A percentile compares a stretch with the other conserved stretches of the same genome.
Conservation (phyloP, 2,797 vertebrate species). For the Gadopsis marmoratus region DNA sequence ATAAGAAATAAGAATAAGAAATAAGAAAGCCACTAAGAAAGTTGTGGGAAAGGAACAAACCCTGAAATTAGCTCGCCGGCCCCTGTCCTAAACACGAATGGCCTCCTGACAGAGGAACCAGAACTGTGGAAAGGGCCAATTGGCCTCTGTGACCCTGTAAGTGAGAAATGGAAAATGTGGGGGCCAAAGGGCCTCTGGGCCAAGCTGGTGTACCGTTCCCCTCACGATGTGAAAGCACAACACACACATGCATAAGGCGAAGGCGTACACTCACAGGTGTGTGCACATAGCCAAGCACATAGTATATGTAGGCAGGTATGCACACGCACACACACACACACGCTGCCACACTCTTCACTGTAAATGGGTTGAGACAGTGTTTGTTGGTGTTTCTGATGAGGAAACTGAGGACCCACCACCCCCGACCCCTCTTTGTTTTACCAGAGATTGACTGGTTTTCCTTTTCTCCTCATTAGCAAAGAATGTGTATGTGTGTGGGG, state of each 20-base stretch:
- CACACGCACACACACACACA: slow-evolving; percentile 20
- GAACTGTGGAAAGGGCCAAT: slow-evolving; percentile 44
- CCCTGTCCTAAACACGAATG: slow-evolving; percentile 36
- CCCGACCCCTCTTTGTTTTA: slow-evolving; percentile 30
- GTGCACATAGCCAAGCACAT: slow-evolving; percentile 14
- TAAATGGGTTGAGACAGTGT: slow-evolving; percentile 64
- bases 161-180: slow-evolving; percentile 61
- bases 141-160: slow-evolving; percentile 54
- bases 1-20: no score
- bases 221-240: slow-evolving; percentile 23
- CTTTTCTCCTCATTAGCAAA: slow-evolving; percentile 55
- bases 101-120: slow-evolving; percentile 54
- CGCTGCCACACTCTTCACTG: slow-evolving; percentile 14
- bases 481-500: slow-evolving; percentile 20
- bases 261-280: slow-evolving; percentile 26
- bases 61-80: background rate
- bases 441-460: slow-evolving; percentile 39
- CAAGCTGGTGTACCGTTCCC: slow-evolving; percentile 48
- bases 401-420: slow-evolving; percentile 32
- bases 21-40: slow-evolving; percentile 23
- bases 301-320: slow-evolving; percentile 5
- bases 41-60: background rate
- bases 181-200: slow-evolving; percentile 44
- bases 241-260: background rate
- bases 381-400: slow-evolving; percentile 72